Base-by-base conservation (phyloP, 2,888 invertebrate genomes). In the Caenorhabditis sp. region DNA sequence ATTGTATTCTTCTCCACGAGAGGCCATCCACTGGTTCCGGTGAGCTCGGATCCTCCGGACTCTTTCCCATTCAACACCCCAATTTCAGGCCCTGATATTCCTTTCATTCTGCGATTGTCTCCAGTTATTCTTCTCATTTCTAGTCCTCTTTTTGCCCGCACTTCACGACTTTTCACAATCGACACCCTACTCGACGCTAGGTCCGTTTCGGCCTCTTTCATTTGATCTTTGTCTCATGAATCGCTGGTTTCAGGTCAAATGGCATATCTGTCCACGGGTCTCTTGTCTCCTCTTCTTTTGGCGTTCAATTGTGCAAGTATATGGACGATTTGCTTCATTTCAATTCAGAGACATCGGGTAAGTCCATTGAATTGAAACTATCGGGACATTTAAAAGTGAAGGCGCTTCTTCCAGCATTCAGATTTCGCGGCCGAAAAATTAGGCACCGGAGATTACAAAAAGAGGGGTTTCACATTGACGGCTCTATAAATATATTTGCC, bases 241-340 rank as follows among this genome's bases (percentile, higher is more conserved):
- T 26, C 1, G 4, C 22, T 15, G 35, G 8, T 59, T 61, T 59
- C 78, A 66, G 87, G 85, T 5, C 88, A 87, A 72, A n/a, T 86
- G 9, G 86, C 87, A 2, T 87, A 88, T 61, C 35, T 87, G 11
- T 83, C 87, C 7, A 87, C 87, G 0, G 87, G 87, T 9, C 75
- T 84, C 8, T 71, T 87, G 4, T 85, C 86, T 22, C 85, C 84
- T 9, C 70, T 85, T 1, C 75, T 86, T 4, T 55, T 87, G n/a
- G 79, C 88, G 2, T 83, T 85, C 22, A 88, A 88, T 68, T 87
- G 86, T 55, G 88, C 88, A 6, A 86, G 86, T 9, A 88, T 88
- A 35, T 88, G 88, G 88, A 88, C 88, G 8, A 88, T 88, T 53
- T 85, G 85, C 59, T 88, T 86, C 63, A 88, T 88, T 41, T 84